A percentile compares a stretch with the other conserved stretches of the same genome.
phyloP scores from a whole-genome alignment of 2,113 vertebrate genomes.

The Cinclus cinclus region DNA sequence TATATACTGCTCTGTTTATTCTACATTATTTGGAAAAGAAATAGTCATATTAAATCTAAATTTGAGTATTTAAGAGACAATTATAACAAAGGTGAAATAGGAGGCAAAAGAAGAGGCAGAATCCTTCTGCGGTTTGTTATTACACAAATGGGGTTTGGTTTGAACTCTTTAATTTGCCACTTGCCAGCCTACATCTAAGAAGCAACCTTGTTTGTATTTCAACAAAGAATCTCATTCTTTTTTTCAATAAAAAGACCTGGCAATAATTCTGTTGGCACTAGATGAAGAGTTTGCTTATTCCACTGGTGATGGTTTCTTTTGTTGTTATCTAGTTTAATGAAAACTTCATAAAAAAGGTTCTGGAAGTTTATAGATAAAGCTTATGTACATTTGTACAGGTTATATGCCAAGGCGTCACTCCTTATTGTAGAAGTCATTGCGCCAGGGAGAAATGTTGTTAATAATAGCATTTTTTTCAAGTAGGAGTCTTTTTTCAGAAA shows the following conservation, averaged over 20 bases:
- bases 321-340: slow-evolving; percentile 49
- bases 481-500: background rate
- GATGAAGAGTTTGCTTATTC: slow-evolving; percentile 61
- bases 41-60: background rate
- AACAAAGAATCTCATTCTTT: slow-evolving; percentile 54
- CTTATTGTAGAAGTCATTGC: background rate
- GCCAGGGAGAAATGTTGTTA: background rate
- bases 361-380: slow-evolving; percentile 35
- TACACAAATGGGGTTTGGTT: background rate
- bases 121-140: background rate
- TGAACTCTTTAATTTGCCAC: slow-evolving; percentile 13
- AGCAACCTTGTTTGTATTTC: slow-evolving; percentile 42
- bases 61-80: background rate
- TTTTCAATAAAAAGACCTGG: slow-evolving; percentile 66
- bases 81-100: slow-evolving; percentile 23
- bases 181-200: slow-evolving; percentile 41
- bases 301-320: slow-evolving; percentile 30
- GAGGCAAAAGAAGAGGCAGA: slow-evolving; percentile 16
- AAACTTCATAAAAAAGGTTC: slow-evolving; percentile 23
- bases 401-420: background rate
- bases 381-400: slow-evolving; percentile 9
- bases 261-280: slow-evolving; percentile 64
- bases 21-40: background rate
- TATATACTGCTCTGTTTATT: background rate
- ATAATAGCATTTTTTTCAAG: background rate